phyloP scores from a whole-genome alignment of 2,888 invertebrate species.

The Aromia moschata region DNA sequence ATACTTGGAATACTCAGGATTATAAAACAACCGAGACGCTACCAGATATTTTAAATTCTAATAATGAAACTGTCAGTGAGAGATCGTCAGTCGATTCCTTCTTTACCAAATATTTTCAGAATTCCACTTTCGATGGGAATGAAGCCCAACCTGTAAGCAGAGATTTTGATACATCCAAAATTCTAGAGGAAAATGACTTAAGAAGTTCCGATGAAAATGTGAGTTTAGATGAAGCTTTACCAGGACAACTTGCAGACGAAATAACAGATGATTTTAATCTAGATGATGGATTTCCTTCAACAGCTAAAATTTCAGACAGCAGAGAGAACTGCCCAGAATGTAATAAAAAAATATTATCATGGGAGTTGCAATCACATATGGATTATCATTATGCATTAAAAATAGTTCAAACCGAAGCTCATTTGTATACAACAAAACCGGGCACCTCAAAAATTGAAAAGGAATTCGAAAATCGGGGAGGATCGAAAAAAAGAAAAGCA shows the following conservation, averaged over 20 bases:
- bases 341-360: conserved; percentile 68
- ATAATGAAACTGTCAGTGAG: not conserved
- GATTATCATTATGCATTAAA: conserved; percentile 83
- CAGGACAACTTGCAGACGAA: conserved; percentile 16
- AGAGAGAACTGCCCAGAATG: conserved; percentile 75
- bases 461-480: conserved; percentile 14
- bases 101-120: conserved; percentile 48
- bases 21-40: no score
- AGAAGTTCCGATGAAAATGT: conserved; percentile 11
- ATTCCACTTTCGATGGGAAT: conserved; percentile 18
- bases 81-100: conserved; percentile 40
- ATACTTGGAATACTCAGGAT: not conserved
- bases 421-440: conserved; percentile 42
- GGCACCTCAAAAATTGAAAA: conserved; percentile 30
- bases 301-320: no score
- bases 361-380: conserved; percentile 76
- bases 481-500: conserved; percentile 25
- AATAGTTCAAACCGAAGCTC: conserved; percentile 53
- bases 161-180: conserved; percentile 53
- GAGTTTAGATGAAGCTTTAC: not conserved
- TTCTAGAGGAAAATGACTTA: conserved; percentile 38
- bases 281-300: not conserved
- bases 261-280: not conserved
- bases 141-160: no score
- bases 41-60: not conserved